These are phyloP conservation scores for Pogona vitticeps DNA, from an alignment of 2,113 vertebrate species.

Conservation along the genomic window DNA sequence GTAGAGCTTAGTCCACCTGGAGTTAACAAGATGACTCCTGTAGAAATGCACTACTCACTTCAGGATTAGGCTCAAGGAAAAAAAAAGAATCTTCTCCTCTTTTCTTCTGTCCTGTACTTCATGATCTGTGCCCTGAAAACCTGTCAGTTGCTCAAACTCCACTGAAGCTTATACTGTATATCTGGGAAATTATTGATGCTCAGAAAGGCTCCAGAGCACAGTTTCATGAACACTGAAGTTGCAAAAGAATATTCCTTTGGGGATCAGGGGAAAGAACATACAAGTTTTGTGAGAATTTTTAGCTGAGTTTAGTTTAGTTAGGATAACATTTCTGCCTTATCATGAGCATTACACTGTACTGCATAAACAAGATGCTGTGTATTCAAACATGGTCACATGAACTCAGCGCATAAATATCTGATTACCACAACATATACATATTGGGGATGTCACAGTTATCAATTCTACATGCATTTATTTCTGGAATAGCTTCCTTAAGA, in stretches of 20 bases:
- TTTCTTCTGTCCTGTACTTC: conserved; percentile 27
- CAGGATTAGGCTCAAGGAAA: conserved; percentile 8
- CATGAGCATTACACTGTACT: neutral
- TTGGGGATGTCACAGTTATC: neutral
- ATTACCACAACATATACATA: neutral
- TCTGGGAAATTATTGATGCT: conserved; percentile 46
- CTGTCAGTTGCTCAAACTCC: conserved; percentile 43
- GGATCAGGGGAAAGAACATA: conserved; percentile 15
- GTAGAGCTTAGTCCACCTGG: neutral
- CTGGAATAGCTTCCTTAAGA: no score
- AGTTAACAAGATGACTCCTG: conserved; percentile 17
- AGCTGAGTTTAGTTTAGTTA: neutral
- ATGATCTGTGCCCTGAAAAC: conserved; percentile 33
- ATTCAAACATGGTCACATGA: neutral
- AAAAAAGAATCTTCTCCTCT: neutral
- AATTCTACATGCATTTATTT: no score
- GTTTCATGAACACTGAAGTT: conserved; percentile 20
- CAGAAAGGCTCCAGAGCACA: conserved; percentile 42
- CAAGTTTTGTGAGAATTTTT: neutral
- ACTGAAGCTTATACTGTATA: conserved; percentile 30
- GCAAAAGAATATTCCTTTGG: neutral
- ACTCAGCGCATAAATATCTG: neutral
- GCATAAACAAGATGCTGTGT: neutral
- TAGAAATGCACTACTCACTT: conserved; percentile 39
- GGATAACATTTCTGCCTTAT: neutral